Percentiles rank a stretch among this genome's conserved stretches.
phyloP scores from a whole-genome alignment of 2,888 invertebrate genomes.

The Dorcus parallelipipedus region DNA sequence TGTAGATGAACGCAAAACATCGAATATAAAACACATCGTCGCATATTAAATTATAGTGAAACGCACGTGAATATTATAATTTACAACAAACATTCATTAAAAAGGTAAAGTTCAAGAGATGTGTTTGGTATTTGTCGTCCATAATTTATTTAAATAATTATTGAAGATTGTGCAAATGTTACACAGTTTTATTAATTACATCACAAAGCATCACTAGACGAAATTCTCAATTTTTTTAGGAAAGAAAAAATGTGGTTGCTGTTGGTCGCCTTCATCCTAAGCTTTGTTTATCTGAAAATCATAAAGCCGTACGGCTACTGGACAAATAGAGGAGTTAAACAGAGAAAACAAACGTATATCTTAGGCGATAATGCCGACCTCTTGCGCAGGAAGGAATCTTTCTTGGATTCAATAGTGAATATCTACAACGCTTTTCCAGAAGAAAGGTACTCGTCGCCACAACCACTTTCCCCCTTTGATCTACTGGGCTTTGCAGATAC shows the following conservation, averaged over 20 bases:
- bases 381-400: not conserved
- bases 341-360: not conserved
- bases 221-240: too few relatives aligned
- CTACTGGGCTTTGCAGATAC: constrained; percentile 22
- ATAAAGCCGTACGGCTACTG: not conserved
- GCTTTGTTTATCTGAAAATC: not conserved
- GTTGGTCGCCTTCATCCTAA: not conserved
- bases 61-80: too few relatives aligned
- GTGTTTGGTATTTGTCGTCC: too few relatives aligned
- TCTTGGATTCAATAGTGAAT: not conserved
- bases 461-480: not conserved
- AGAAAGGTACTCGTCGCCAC: not conserved
- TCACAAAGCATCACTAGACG: too few relatives aligned
- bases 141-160: too few relatives aligned
- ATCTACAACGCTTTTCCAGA: not conserved
- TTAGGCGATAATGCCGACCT: not conserved
- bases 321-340: not conserved
- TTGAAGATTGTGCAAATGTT: too few relatives aligned
- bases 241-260: not conserved
- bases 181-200: too few relatives aligned
- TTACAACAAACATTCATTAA: too few relatives aligned
- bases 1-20: too few relatives aligned
- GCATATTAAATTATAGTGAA: too few relatives aligned
- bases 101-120: too few relatives aligned
- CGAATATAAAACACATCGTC: too few relatives aligned